These are phyloP conservation scores for Caloenas nicobarica DNA, from an alignment of 2,113 vertebrate species.

Conservation along the genomic window DNA sequence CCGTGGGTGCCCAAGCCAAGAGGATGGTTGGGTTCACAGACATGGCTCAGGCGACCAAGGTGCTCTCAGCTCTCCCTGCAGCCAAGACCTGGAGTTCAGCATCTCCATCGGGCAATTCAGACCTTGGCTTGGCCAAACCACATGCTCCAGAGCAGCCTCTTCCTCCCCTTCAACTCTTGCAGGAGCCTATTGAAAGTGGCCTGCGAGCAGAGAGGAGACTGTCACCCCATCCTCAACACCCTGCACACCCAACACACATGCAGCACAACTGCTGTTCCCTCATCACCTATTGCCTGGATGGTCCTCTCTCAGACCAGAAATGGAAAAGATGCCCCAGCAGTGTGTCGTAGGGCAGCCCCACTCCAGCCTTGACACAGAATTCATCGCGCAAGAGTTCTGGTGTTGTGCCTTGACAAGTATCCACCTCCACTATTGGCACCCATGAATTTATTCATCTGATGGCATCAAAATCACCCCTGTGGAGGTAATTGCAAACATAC, in stretches of 20 bases:
- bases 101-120: background rate
- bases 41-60: background rate
- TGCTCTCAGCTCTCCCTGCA: background rate
- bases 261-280: background rate
- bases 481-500: rapidly evolving
- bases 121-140: background rate
- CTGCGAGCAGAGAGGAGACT: background rate
- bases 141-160: background rate
- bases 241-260: rapidly evolving
- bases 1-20: background rate
- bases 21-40: background rate
- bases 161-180: background rate
- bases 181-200: background rate
- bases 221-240: background rate
- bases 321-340: background rate
- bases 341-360: background rate
- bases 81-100: background rate
- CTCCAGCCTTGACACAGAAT: background rate
- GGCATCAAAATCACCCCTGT: background rate
- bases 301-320: background rate
- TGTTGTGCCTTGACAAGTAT: background rate
- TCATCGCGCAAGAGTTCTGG: background rate
- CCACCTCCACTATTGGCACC: background rate
- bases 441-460: background rate
- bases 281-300: background rate